phyloP scores from a whole-genome alignment of 92 coral and sea anemone species.

The Heliopora coerulea region DNA sequence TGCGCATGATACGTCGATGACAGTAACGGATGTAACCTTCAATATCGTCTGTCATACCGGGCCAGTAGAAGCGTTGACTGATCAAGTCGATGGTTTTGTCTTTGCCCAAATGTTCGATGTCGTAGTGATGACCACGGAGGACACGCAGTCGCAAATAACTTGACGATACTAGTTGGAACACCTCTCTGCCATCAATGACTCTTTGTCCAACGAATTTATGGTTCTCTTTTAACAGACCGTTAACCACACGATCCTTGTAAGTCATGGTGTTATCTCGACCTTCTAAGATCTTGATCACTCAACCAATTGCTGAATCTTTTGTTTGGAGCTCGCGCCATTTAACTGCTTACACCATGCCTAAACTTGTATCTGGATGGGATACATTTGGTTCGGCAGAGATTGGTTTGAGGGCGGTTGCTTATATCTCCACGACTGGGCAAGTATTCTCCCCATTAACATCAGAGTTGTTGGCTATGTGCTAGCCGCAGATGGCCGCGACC shows the following conservation, averaged over 20 bases:
- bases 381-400: background rate
- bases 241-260: background rate
- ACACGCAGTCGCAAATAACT: slow-evolving; percentile 13
- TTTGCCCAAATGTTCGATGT: slow-evolving; percentile 40
- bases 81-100: too few species aligned
- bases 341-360: slow-evolving; percentile 21
- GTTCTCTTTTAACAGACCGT: background rate
- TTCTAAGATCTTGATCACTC: slow-evolving; percentile 31
- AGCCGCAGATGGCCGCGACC: slow-evolving; percentile 46
- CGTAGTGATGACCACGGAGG: slow-evolving; percentile 33
- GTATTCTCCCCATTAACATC: slow-evolving; percentile 15
- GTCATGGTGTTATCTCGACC: background rate
- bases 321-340: slow-evolving; percentile 32
- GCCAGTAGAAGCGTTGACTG: too few species aligned
- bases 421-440: slow-evolving; percentile 42
- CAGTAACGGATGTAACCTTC: slow-evolving; percentile 23
- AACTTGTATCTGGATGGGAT: background rate
- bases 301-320: slow-evolving; percentile 33
- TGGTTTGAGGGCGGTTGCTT: slow-evolving; percentile 13
- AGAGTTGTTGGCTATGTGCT: too few species aligned
- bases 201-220: slow-evolving; percentile 15
- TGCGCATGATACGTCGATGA: slow-evolving; percentile 36
- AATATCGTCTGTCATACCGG: too few species aligned
- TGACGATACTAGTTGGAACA: slow-evolving; percentile 39
- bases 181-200: slow-evolving; percentile 20